Conservation (phyloP, 2,888 invertebrate genomes). For the Spilarctia lutea region DNA sequence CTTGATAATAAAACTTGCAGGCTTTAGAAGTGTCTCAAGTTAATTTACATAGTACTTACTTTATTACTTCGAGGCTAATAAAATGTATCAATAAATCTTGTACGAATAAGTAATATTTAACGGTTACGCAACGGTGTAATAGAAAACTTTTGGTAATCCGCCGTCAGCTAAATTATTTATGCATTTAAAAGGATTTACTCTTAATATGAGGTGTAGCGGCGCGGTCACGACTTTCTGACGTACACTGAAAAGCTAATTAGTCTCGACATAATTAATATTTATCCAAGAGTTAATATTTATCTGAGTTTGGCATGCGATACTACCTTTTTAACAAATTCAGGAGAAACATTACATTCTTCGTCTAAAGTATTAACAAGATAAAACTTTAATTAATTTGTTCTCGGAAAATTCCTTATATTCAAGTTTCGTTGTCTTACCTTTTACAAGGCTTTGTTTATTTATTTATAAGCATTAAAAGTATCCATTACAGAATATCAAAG, state of each 20-base stretch:
- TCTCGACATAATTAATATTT: slow-evolving; percentile 58
- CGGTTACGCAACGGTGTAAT: slow-evolving; percentile 57
- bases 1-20: not conserved
- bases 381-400: slow-evolving; percentile 39
- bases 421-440: slow-evolving; percentile 22
- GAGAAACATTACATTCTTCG: slow-evolving; percentile 31
- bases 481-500: slow-evolving; percentile 8
- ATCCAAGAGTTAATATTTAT: slow-evolving; percentile 52
- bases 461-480: slow-evolving; percentile 33
- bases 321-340: slow-evolving; percentile 20
- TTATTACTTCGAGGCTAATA: not conserved
- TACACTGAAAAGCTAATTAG: slow-evolving; percentile 76
- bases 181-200: slow-evolving; percentile 85
- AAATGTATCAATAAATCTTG: not conserved
- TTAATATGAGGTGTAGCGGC: slow-evolving; percentile 83
- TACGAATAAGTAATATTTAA: not conserved
- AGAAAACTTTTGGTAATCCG: slow-evolving; percentile 65
- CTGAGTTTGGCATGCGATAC: slow-evolving; percentile 28
- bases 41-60: not conserved
- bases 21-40: not conserved
- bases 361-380: slow-evolving; percentile 29
- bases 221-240: slow-evolving; percentile 79
- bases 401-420: slow-evolving; percentile 13
- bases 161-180: slow-evolving; percentile 82
- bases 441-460: slow-evolving; percentile 35